Conservation (phyloP, 2,888 invertebrate genomes). For the Cotesia congregata region DNA sequence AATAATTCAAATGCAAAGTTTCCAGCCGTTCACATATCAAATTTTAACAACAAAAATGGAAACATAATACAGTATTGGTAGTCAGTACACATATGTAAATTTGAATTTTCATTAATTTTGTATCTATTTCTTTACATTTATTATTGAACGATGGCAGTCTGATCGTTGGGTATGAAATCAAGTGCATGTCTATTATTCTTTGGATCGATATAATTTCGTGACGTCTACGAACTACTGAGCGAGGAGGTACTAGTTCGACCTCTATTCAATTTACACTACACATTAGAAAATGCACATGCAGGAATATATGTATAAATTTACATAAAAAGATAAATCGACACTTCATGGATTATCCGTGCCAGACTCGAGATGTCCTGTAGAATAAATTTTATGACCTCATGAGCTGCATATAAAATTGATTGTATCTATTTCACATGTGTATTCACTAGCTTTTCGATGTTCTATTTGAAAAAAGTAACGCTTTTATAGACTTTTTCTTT, state of each 20-base stretch:
- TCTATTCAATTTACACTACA: slow-evolving; percentile 16
- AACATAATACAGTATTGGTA: no score
- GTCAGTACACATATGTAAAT: not conserved
- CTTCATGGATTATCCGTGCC: slow-evolving; percentile 11
- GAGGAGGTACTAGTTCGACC: slow-evolving; percentile 23
- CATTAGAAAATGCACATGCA: not conserved
- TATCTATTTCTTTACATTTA: slow-evolving; percentile 20
- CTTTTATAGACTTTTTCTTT: not conserved
- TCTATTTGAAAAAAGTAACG: not conserved
- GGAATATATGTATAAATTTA: not conserved
- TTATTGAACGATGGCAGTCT: slow-evolving; percentile 14
- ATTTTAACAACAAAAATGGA: no score
- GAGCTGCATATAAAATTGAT: slow-evolving; percentile 5
- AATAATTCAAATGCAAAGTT: no score
- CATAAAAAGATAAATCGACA: slow-evolving; percentile 17
- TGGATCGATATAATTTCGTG: slow-evolving; percentile 45
- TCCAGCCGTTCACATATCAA: no score
- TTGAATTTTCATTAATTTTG: slow-evolving; percentile 12
- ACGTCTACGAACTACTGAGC: slow-evolving; percentile 20
- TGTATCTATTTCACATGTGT: slow-evolving; percentile 10
- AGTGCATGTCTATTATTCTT: slow-evolving; percentile 44
- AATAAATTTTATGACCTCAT: slow-evolving; percentile 27
- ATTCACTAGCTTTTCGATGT: slow-evolving; percentile 7
- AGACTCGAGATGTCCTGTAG: slow-evolving; percentile 19
- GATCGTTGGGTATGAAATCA: slow-evolving; percentile 32